Evolutionary conservation across 1,140 invertebrate species (phyloP).

Genomic region (Drosophila ironensis): DNA sequence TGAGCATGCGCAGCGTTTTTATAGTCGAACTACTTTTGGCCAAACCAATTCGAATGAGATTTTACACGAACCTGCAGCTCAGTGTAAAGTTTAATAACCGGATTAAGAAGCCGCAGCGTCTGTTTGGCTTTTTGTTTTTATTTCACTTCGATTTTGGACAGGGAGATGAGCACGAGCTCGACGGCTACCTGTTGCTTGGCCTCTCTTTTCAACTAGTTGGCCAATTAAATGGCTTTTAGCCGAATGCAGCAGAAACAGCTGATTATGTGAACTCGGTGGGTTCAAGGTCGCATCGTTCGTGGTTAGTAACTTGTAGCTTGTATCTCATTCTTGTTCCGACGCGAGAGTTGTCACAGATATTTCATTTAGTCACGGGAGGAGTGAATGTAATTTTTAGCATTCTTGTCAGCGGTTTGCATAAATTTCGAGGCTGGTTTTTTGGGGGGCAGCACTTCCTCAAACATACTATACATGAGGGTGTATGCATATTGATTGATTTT

Average conservation of each 20-base stretch:
- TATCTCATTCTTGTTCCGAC: constrained; percentile 19
- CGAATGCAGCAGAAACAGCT: constrained; percentile 43
- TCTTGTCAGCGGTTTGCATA: constrained; percentile 38
- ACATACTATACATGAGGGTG: constrained; percentile 1
- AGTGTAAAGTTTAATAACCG: constrained; percentile 78
- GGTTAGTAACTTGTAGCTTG: neutral
- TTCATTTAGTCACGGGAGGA: constrained; percentile 4
- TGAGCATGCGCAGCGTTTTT: constrained; percentile 57
- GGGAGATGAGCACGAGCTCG: constrained; percentile 20
- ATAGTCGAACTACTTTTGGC: constrained; percentile 31
- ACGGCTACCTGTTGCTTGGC: neutral
- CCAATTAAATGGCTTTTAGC: constrained; percentile 26
- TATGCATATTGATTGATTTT: constrained; percentile 49
- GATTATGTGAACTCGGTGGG: constrained; percentile 41
- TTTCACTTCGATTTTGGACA: constrained; percentile 21
- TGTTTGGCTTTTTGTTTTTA: constrained; percentile 15
- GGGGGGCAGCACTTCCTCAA: constrained; percentile 34
- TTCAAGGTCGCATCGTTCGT: constrained; percentile 48
- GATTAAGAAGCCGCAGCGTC: constrained; percentile 57
- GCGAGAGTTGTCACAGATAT: constrained; percentile 23
- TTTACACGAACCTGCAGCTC: constrained; percentile 40
- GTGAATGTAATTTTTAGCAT: constrained; percentile 40
- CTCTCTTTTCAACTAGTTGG: constrained; percentile 1
- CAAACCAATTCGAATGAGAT: constrained; percentile 29
- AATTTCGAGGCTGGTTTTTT: constrained; percentile 39